Base-by-base conservation (phyloP, 2,888 invertebrate genomes). In the Leptogaster cylindrica region DNA sequence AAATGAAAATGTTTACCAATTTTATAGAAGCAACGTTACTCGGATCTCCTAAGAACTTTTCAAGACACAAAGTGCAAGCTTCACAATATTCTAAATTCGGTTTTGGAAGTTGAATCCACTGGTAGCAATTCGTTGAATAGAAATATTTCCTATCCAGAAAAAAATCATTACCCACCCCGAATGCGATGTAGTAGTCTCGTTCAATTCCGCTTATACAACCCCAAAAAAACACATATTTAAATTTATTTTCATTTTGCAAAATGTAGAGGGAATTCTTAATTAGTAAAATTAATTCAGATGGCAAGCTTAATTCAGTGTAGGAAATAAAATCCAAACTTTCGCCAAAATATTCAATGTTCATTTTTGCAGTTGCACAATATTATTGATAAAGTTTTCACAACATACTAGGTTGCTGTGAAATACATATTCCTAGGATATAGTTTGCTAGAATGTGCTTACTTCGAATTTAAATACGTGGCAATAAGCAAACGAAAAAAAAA, bases 171-270 rank as follows among this genome's bases (percentile, higher is more conserved):
- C 83, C 82, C 71, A 89, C 88, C 10, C 95, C 95, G 75, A 88
- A 92, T 1, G 92, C 91, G 69, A 95, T 86, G 76, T 89, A 92
- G 78, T 95, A 95, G 79, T 94, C 93, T 14, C 84, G 84, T 71
- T 88, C 87, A 0, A 86, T 82, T 1, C 92, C 94, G 71, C 87
- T 85, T 61, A 95, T 88, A 76, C 89, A 88, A 0, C 95, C 95
- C 93, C 94, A 94, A 76, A 94, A 92, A 76, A 88, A 93, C 63
- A 92, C 86, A 76, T 88, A 86, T 12, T 84, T 81, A 78, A 94
- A 93, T 77, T 93, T 92, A 79, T 94, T 93, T 77, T 95, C 93
- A 71, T 88, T 87, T 80, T 94, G 90, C 36, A 95, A 82, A 66
- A 92, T 81, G 0, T 90, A 83, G 3, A 95, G 81, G 0, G 94